Evolutionary conservation across 2,797 vertebrate species (phyloP).

Genomic region (Lagorchestes hirsutus): DNA sequence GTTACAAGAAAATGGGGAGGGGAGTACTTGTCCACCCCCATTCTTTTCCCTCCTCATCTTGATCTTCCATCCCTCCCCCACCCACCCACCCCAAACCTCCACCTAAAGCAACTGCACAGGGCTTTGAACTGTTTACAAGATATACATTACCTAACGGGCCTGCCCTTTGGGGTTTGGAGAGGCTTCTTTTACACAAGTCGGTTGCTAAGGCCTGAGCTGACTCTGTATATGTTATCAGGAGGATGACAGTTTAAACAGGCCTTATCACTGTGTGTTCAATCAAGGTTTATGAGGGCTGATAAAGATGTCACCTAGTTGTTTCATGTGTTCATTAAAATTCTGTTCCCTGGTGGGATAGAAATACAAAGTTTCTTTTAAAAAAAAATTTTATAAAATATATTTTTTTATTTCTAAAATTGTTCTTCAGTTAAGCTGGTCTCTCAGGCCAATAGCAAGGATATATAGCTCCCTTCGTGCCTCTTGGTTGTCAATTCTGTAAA

Average conservation of each 20-base stretch:
- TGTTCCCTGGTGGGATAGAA: slow-evolving; percentile 76
- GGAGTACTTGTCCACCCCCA: not conserved
- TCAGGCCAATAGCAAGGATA: not conserved
- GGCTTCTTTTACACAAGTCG: slow-evolving; percentile 59
- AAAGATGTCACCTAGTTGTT: slow-evolving; percentile 92
- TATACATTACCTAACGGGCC: slow-evolving; percentile 41
- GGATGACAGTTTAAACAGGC: slow-evolving; percentile 97
- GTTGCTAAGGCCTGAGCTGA: slow-evolving; percentile 80
- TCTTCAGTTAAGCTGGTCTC: slow-evolving; percentile 10
- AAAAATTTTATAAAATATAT: slow-evolving; percentile 33
- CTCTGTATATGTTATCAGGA: slow-evolving; percentile 91
- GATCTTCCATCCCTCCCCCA: not conserved
- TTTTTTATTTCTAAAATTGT: not conserved
- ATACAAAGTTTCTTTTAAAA: slow-evolving; percentile 45
- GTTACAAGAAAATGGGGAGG: not conserved
- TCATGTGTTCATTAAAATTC: slow-evolving; percentile 88
- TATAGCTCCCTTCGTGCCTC: rapidly evolving
- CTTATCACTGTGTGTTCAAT: slow-evolving; percentile 99
- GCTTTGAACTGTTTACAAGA: slow-evolving; percentile 54
- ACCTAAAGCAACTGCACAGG: slow-evolving; percentile 2
- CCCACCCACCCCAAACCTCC: rapidly evolving
- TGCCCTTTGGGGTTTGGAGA: slow-evolving; percentile 65
- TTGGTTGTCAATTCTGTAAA: not conserved
- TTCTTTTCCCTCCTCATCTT: not conserved
- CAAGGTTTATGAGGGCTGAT: slow-evolving; percentile 99